phyloP scores from a whole-genome alignment of 2,888 invertebrate genomes.

The Cyclophora punctaria region DNA sequence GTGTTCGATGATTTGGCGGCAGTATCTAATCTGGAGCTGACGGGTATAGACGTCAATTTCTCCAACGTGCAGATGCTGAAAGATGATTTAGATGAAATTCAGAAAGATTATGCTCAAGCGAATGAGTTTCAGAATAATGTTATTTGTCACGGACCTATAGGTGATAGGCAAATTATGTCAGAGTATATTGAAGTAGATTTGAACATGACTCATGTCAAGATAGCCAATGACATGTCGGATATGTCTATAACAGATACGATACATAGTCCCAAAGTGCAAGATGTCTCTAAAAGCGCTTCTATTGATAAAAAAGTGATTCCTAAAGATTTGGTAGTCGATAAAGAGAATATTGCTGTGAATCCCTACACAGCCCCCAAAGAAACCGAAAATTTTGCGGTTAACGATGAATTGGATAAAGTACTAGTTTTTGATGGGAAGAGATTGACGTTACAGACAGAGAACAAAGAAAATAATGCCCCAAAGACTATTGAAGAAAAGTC shows the following conservation, averaged over 20 bases:
- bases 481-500: not conserved
- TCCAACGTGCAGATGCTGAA: conserved; percentile 37
- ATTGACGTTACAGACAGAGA: conserved; percentile 41
- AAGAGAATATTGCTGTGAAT: conserved; percentile 58
- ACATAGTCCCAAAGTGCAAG: conserved; percentile 44
- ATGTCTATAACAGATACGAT: conserved; percentile 63
- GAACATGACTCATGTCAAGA: conserved; percentile 39
- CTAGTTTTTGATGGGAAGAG: conserved; percentile 59
- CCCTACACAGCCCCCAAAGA: conserved; percentile 47
- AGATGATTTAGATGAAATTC: conserved; percentile 57
- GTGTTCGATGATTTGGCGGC: conserved; percentile 46
- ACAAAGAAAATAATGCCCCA: conserved; percentile 4
- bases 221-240: conserved; percentile 40
- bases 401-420: conserved; percentile 44
- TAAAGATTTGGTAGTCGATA: conserved; percentile 47
- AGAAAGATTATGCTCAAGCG: conserved; percentile 26
- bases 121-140: conserved; percentile 25
- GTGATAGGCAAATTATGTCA: conserved; percentile 30
- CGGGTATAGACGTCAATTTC: conserved; percentile 46
- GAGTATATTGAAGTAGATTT: conserved; percentile 59
- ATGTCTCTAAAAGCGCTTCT: conserved; percentile 30
- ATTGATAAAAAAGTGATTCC: conserved; percentile 24
- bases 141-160: conserved; percentile 29
- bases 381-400: conserved; percentile 43
- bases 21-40: conserved; percentile 13